Evolutionary conservation across 2,888 invertebrate species (phyloP).

Genomic region (Halictus quadricinctus): DNA sequence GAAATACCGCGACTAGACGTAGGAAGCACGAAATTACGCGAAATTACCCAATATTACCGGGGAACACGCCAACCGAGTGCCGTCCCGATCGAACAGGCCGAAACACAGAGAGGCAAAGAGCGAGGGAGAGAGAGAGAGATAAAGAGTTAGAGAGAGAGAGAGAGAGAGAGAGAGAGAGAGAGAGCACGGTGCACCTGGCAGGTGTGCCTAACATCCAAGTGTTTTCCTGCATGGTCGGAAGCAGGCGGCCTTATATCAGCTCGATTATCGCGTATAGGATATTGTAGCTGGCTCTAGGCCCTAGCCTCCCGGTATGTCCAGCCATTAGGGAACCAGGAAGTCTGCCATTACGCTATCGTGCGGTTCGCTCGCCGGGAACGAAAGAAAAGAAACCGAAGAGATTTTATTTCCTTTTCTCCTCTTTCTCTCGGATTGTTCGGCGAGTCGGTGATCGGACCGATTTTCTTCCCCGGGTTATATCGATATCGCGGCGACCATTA

Average conservation of each 20-base stretch:
- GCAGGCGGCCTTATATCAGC: slow-evolving; percentile 77
- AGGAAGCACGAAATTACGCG: slow-evolving; percentile 75
- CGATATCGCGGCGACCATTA: slow-evolving; percentile 31
- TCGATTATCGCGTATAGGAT: slow-evolving; percentile 78
- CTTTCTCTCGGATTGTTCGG: slow-evolving; percentile 7
- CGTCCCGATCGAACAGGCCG: neutral
- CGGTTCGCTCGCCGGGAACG: slow-evolving; percentile 41
- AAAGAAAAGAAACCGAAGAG: slow-evolving; percentile 26
- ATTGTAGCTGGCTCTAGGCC: slow-evolving; percentile 67
- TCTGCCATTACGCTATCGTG: slow-evolving; percentile 76
- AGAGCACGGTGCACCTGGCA: slow-evolving; percentile 62
- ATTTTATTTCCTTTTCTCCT: slow-evolving; percentile 25
- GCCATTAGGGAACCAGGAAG: slow-evolving; percentile 75
- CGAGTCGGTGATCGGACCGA: neutral
- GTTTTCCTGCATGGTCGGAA: slow-evolving; percentile 78
- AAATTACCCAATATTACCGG: slow-evolving; percentile 77
- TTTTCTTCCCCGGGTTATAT: slow-evolving; percentile 26
- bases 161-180: neutral
- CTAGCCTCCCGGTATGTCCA: slow-evolving; percentile 58
- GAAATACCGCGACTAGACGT: slow-evolving; percentile 66
- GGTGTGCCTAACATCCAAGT: slow-evolving; percentile 76
- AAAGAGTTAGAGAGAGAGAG: neutral
- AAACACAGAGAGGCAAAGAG: neutral
- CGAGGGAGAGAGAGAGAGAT: neutral
- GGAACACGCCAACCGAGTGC: slow-evolving; percentile 73